Base-by-base conservation (phyloP, 2,797 vertebrate species). In the Melopsittacus undulatus region DNA sequence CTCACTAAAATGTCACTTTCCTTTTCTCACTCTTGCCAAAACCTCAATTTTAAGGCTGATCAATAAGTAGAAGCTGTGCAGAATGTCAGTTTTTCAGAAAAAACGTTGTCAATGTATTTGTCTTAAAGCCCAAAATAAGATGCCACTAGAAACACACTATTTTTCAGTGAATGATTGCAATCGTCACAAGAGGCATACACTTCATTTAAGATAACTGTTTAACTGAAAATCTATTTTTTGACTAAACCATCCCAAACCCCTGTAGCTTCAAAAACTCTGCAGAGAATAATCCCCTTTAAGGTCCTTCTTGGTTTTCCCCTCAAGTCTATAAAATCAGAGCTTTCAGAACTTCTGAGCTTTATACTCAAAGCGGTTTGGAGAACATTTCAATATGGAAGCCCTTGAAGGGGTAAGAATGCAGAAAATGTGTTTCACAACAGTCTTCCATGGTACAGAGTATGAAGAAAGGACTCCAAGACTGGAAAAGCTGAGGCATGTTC, bases 401-500 rank as follows among this genome's bases (percentile, higher is more conserved):
- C 94, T 94, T 3, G 15, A 89, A 92, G 77, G 80, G 63, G 49
- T 56, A 93, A 94, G 87, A 96, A 97, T 90, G 91, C 30, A 92
- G 94, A 97, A 97, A 97, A 94, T 70, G 82, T 86, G 91, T 97
- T 94, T 96, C 95, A 92, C 91, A 96, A 95, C 59, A 94, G 77
- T 24, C 85, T 94, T 94, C 92, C 83, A 86, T 70, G 87, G 66
- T 94, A 91, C 80, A 83, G 90, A 89, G 84, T 54, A 89, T 95
- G 87, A 96, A 94, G 80, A 93, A 96, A 95, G 67, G 77, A 91
- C 82, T 89, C 11, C 1, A 45, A 91, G 89, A 40, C 87, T 96
- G 94, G 94, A 95, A 96, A 94, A 96, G 83, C 79, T 92, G 89
- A 96, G 94, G 81, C 92, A 94, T 90, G 76, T 96, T 97, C 95